A percentile compares a stretch with the other conserved stretches of the same genome.
These are phyloP conservation scores for Invenusta paracnida DNA, from an alignment of 2,888 invertebrate genomes.

Conservation along the genomic window DNA sequence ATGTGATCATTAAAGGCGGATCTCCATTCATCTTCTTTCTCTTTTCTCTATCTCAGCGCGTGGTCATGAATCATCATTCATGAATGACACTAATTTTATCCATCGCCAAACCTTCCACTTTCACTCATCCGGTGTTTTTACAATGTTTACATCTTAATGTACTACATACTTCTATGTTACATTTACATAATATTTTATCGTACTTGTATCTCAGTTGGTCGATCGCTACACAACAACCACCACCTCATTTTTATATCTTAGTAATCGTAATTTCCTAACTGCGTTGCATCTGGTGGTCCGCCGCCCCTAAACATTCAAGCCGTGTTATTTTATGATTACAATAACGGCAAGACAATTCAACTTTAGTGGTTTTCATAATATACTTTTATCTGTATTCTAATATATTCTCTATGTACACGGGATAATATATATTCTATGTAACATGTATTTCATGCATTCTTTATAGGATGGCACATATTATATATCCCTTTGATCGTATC, in stretches of 20 bases:
- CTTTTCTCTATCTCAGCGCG: background rate
- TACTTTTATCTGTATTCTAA: background rate
- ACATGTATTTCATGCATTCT: too few species aligned
- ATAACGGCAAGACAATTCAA: background rate
- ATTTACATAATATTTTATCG: background rate
- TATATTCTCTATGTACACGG: too few species aligned
- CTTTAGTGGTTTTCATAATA: background rate
- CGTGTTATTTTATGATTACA: too few species aligned
- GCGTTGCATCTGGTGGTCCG: background rate
- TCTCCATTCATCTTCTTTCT: background rate
- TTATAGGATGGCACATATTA: too few species aligned
- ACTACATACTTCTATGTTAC: background rate
- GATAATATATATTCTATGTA: background rate
- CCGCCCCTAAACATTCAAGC: background rate
- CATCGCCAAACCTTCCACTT: constrained; percentile 21
- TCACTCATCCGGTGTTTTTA: constrained; percentile 18
- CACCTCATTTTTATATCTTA: background rate
- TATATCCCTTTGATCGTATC: too few species aligned
- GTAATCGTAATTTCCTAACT: background rate
- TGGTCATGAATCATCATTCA: background rate
- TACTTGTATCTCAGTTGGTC: too few species aligned
- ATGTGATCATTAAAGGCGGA: background rate
- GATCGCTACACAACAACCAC: too few species aligned
- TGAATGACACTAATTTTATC: background rate
- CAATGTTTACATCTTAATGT: background rate